Percentiles rank a stretch among this genome's conserved stretches.
Conservation (phyloP, 2,113 vertebrate genomes). For the Sphaerodactylus townsendi region DNA sequence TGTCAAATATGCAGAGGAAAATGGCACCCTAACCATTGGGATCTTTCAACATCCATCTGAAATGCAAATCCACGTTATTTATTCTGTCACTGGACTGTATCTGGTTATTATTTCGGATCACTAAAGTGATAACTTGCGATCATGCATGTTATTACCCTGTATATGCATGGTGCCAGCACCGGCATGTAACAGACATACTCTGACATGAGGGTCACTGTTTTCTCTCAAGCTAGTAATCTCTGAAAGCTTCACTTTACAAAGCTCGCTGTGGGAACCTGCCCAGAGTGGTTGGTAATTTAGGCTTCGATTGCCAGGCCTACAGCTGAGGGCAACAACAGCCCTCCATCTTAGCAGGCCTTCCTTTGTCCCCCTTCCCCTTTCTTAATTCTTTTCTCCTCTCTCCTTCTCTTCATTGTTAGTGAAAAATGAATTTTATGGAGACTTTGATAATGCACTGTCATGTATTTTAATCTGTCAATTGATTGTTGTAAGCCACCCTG, state of each 20-base stretch:
- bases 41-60: neutral
- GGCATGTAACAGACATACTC: rapidly evolving
- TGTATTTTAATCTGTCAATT: no score
- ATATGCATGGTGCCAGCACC: neutral
- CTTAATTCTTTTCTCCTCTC: no score
- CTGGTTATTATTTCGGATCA: slow-evolving; percentile 12
- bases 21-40: slow-evolving; percentile 1
- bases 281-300: neutral
- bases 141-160: neutral
- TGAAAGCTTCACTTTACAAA: neutral
- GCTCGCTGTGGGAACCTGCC: neutral
- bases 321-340: no score
- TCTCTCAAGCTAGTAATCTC: neutral
- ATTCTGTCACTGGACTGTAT: slow-evolving; percentile 17
- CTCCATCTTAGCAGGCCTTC: no score
- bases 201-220: rapidly evolving
- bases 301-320: no score
- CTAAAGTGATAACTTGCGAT: slow-evolving; percentile 2
- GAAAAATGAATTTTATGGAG: no score
- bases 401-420: no score
- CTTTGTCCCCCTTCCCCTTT: no score
- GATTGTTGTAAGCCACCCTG: no score
- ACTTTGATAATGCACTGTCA: no score
- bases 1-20: neutral
- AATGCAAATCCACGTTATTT: slow-evolving; percentile 21